phyloP scores from a whole-genome alignment of 2,888 invertebrate genomes.

The Caenorhabditis sp. region DNA sequence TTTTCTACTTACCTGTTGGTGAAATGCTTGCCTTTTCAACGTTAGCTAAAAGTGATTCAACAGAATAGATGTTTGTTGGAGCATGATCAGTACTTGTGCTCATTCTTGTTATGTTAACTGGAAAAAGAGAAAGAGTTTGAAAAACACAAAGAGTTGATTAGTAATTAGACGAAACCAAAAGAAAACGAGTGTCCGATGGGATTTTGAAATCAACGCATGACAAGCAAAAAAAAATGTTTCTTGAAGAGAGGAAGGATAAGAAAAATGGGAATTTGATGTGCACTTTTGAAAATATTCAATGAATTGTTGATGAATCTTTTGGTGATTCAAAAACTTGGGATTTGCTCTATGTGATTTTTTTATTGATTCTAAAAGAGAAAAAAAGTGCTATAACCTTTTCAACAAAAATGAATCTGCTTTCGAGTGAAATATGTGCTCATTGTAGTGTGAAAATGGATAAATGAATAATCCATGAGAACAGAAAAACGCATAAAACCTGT shows the following conservation, averaged over 20 bases:
- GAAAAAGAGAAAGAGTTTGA: slow-evolving; percentile 5
- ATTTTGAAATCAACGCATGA: background rate
- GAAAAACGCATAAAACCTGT: background rate
- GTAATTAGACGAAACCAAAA: background rate
- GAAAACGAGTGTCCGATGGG: background rate
- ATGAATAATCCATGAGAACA: slow-evolving; percentile 38
- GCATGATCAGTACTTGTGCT: slow-evolving; percentile 35
- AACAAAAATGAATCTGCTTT: background rate
- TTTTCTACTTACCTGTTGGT: slow-evolving; percentile 19
- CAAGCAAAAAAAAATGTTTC: too few species aligned
- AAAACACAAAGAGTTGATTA: background rate
- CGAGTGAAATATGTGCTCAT: slow-evolving; percentile 17
- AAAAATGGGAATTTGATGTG: background rate
- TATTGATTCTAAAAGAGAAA: too few species aligned
- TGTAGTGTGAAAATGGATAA: slow-evolving; percentile 37
- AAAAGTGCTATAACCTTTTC: too few species aligned
- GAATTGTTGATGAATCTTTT: background rate
- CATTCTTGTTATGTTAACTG: slow-evolving; percentile 2
- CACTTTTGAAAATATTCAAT: slow-evolving; percentile 13
- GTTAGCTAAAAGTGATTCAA: slow-evolving; percentile 32
- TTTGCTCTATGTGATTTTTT: background rate
- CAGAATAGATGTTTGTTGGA: slow-evolving; percentile 27
- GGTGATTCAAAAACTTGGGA: background rate
- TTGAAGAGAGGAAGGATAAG: background rate
- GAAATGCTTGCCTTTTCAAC: slow-evolving; percentile 36